Base-by-base conservation (phyloP, 2,888 invertebrate species). In the Lepeophtheirus nordmannii region DNA sequence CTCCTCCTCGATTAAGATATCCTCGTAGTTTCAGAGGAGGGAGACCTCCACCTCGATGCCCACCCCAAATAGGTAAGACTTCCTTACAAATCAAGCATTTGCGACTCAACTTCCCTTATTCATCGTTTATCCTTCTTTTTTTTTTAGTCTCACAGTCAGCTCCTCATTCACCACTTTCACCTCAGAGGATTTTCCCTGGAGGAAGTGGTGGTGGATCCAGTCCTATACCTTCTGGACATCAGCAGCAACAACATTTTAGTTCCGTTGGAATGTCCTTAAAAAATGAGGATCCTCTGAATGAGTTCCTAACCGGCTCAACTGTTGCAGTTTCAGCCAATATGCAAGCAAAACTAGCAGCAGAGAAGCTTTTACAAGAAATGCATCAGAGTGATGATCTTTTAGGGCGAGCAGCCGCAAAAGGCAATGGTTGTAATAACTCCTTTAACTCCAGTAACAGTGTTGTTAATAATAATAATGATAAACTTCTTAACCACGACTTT, bases 321-420 rank as follows among this genome's bases (percentile, higher is more conserved):
- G 53, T 46, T 14, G 53, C 53, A 14, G 53, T 17, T 3, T 46
- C 53, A 46, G 53, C 53, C 14, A 46, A 46, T 17, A n/a, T 46
- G 53, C 53, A 46, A 46, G 53, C 53, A 14, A 46, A 46, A 46
- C 53, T 46, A 46, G 53, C 53, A 14, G 53, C 53, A 5, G 53
- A 46, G 8, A 46, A 46, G 53, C 53, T 46, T 17, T 17, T 46
- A n/a, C 53, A 46, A 46, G 53, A 46, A 17, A 46, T 46, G 53
- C 14, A 46, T 17, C 2, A 17, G 14, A 46, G 53, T 8, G 53
- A 46, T 8, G 53, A 46, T 8, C 53, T 46, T n/a, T 8, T 46
- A 3, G 53, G 53, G 5, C 53, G 17, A 17, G 53, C 53, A 46
- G 53, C 53, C 8, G 8, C 53, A 46, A 46, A 30, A 30, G 30